Evolutionary conservation across 2,797 vertebrate species (phyloP), one percentile per base, ranked within the genome.

Genomic region (Salarias fasciatus): DNA sequence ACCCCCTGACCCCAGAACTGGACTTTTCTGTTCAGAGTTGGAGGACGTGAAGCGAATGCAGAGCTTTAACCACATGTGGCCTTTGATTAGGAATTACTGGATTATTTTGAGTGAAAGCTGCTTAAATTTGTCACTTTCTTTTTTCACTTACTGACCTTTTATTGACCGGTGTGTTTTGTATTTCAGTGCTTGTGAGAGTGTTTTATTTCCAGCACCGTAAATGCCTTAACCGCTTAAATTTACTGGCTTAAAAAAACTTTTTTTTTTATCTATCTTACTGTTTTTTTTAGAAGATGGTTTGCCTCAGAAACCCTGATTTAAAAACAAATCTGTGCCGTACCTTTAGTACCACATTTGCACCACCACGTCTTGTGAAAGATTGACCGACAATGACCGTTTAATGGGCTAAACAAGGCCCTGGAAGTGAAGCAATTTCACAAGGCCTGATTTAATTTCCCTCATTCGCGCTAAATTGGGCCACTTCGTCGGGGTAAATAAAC

Each of bases 361-460:
- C 53, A 53, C 69, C 8, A 49, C 8, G 48, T 84, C 72, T 83
- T 50, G 41, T 80, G 82, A 87, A 77, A 43, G 65, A 61, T 73
- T 2, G 53, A 38, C 82, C 80, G 69, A 86, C 85, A 80, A 80
- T 80, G 86, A 89, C 84, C 84, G 81, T 78, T 86, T 84, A 89
- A 89, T 89, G 77, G 86, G 72, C 43, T 47, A 72, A 72, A 63
- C 14, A 12, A 53, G 64, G 76, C 30, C 53, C 3, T 46, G 69
- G 72, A 78, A 79, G 71, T 69, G 77, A 71, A 72, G 82, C 30
- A 52, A 79, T 89, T 82, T 86, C 74, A 80, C 82, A 60, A 73
- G 73, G 78, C 74, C 63, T 80, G 77, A 87, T 87, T 89, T 88
- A 66, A 88, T 88, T 90, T 86, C 73, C 82, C 72, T 75, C 72